phyloP scores from a whole-genome alignment of 2,797 vertebrate genomes.

The Schizopygopsis pylzovi region DNA sequence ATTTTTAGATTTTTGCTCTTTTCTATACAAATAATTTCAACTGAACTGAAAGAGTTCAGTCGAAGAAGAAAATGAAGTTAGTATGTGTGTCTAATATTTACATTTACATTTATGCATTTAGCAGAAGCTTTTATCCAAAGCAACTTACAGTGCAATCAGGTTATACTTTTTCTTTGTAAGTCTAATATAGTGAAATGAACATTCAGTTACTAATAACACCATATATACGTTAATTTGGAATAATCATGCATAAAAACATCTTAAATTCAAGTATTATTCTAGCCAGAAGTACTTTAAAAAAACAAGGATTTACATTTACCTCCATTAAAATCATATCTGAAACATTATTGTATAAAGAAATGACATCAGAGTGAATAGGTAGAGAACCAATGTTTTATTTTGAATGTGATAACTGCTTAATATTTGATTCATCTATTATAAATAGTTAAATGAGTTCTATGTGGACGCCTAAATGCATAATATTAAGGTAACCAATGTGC shows the following conservation, averaged over 20 bases:
- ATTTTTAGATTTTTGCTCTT: not conserved
- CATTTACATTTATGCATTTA: too few species aligned
- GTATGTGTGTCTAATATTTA: not conserved
- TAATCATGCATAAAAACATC: not conserved
- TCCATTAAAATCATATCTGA: not conserved
- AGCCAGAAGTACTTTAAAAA: not conserved
- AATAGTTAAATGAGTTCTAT: not conserved
- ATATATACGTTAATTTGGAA: not conserved
- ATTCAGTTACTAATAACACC: too few species aligned
- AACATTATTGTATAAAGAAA: not conserved
- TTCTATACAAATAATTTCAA: not conserved
- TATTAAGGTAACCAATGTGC: not conserved
- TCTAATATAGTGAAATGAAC: not conserved
- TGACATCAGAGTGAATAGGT: not conserved
- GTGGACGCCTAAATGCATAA: not conserved
- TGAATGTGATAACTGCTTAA: not conserved
- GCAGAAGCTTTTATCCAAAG: too few species aligned
- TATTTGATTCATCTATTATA: not conserved
- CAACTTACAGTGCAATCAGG: too few species aligned
- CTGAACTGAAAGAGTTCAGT: not conserved
- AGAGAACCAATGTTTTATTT: not conserved
- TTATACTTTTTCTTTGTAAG: too few species aligned
- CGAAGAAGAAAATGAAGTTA: not conserved
- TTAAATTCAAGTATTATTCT: not conserved
- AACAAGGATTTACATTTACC: not conserved